phyloP scores from a whole-genome alignment of 64 coral and sea anemone genomes.

The Cladopsammia gracilis region DNA sequence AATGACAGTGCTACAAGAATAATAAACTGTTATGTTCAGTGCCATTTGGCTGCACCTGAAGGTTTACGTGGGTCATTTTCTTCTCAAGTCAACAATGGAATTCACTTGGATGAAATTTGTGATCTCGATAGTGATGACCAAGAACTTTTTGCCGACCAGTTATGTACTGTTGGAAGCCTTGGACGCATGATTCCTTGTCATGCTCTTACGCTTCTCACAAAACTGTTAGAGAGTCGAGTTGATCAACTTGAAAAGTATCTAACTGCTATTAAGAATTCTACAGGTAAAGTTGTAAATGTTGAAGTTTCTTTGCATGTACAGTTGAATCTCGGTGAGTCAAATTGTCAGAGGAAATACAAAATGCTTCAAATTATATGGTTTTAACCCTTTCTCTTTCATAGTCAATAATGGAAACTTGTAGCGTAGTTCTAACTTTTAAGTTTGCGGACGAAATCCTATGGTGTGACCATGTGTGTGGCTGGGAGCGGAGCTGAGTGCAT shows the following conservation, averaged over 20 bases:
- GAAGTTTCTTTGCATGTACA: no score
- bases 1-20: constrained; percentile 76
- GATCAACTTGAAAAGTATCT: constrained; percentile 77
- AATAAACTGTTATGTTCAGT: constrained; percentile 87
- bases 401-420: no score
- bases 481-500: no score
- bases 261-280: constrained; percentile 54
- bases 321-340: no score
- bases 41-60: constrained; percentile 81
- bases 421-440: no score
- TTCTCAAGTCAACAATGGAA: constrained; percentile 21
- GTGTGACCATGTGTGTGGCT: no score
- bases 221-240: constrained; percentile 75
- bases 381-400: no score
- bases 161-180: constrained; percentile 87
- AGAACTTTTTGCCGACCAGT: constrained; percentile 89
- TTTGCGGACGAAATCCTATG: no score
- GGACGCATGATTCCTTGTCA: constrained; percentile 76
- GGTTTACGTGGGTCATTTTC: constrained; percentile 75
- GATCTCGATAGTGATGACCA: constrained; percentile 90
- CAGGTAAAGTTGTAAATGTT: constrained; percentile 36
- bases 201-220: constrained; percentile 77
- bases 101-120: constrained; percentile 90
- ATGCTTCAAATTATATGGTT: no score
- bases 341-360: no score